Base-by-base conservation (phyloP, 2,797 vertebrate genomes). In the Falco berigora region DNA sequence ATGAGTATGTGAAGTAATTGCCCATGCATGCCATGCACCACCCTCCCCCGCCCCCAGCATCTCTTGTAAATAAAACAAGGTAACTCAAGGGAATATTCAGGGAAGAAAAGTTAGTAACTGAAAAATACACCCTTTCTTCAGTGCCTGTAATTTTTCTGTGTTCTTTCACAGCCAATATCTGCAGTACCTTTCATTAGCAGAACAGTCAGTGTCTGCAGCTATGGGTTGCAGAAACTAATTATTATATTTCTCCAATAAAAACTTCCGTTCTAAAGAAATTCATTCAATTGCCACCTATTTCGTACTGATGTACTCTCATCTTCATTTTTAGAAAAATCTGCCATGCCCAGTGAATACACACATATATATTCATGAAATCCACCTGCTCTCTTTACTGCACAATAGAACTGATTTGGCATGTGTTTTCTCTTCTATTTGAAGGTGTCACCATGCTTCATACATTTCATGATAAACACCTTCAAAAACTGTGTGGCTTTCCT, bases 1-100 rank as follows among this genome's bases (percentile, higher is more conserved):
- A 97, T 97, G 95, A 97, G 87, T n/a, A 94, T 92, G 94, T 90
- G 55, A 96, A 91, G 94, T 97, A 97, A 97, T 97, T 96, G 92
- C 93, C 88, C 88, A 81, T 94, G 86, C 68, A 93, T 14, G 13
- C 88, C 83, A 52, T 49, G 88, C 21, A 22, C 95, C 95, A 96
- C 93, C 95, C 93, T 96, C 78, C 86, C 80, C 92, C 77, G 74
- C 49, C 97, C 92, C 90, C 78, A 50, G 62, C 47, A 84, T 83
- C 68, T 59, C 93, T 80, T 55, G 42, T 95, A 96, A 96, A 95
- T 92, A 96, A 97, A 97, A 93, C 88, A 97, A 97, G 94, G 96
- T 97, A 96, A 87, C 81, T 77, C 72, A 30, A 89, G 84, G 64
- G 68, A 93, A 94, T 89, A 91, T 83, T 89, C 86, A 55, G 72